Percentiles rank a stretch among this genome's conserved stretches.
Conservation (phyloP, 2,797 vertebrate genomes). For the Enteromius treurensis region DNA sequence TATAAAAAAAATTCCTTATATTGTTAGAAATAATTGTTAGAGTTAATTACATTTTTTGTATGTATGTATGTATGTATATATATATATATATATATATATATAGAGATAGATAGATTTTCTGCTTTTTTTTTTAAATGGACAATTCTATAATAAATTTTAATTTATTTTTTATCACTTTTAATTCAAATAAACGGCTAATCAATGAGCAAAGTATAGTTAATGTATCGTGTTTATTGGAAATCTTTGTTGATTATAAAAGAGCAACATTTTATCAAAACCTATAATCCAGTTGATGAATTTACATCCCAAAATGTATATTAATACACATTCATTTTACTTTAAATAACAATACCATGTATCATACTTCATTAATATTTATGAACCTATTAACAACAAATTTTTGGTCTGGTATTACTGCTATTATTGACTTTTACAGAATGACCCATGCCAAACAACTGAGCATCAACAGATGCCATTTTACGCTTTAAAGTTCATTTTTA, state of each 20-base stretch:
- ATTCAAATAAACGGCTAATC: background rate
- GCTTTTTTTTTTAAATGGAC: background rate
- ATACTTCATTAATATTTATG: background rate
- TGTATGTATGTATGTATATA: too few species aligned
- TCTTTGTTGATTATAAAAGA: background rate
- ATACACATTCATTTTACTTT: background rate
- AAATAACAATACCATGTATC: background rate
- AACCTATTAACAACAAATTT: background rate
- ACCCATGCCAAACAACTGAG: constrained; percentile 11
- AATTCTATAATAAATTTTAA: background rate
- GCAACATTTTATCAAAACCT: too few species aligned
- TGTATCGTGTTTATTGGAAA: background rate
- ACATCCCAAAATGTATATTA: background rate
- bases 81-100: too few species aligned
- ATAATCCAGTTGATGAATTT: background rate
- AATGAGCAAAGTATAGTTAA: background rate
- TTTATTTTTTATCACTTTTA: background rate
- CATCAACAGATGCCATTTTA: background rate
- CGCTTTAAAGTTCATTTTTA: background rate
- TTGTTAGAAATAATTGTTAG: too few species aligned
- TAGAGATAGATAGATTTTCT: background rate
- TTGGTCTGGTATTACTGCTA: background rate
- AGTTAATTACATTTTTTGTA: too few species aligned
- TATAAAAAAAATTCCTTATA: too few species aligned
- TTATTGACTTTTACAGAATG: constrained; percentile 3